Base-by-base conservation (phyloP, 2,888 invertebrate genomes). In the Neelides folsomi region DNA sequence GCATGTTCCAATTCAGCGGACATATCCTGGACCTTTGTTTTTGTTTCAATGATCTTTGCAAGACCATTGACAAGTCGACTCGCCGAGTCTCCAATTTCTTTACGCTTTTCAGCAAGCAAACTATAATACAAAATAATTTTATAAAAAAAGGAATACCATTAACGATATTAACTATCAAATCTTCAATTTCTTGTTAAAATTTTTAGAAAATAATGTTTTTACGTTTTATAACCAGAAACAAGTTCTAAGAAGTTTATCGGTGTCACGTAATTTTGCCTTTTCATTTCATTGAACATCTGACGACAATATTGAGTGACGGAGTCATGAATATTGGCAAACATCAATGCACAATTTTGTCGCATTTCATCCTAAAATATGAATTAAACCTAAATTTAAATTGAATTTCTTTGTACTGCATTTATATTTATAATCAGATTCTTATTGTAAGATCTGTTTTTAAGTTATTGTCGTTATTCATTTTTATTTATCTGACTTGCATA, bases 241-340 rank as follows among this genome's bases (percentile, higher is more conserved):
- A 90, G 75, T 67, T 89, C 86, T 52, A 90, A 73, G 66, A 86
- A 90, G 71, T 88, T 89, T 20, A 84, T 84, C 0, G 89, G 87
- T 0, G 90, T 90, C 42, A 90, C 88, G 69, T 90, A 89, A 71
- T 85, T 88, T 67, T 81, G 79, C 10, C 90, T 72, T 53, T 83
- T 79, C 75, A 86, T 79, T 73, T 89, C 86, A 8, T 71, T 66
- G 62, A 79, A 75, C 89, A 90, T 89, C 66, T 73, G 73, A 18
- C 72, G 71, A 1, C 85, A 86, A 69, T 77, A 81, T 57, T 77
- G 75, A 0, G 79, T 76, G n/a, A 89, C 89, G 0, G 85, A 84
- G 38, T 81, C 81, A 69, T 90, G 90, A 66, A 90, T 82, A 27
- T 81, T 74, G 0, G 88, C 80, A 75, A 89, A 89, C 47, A 80